Evolutionary conservation across 2,888 invertebrate species (phyloP).

Genomic region (Drosophila algonquin): DNA sequence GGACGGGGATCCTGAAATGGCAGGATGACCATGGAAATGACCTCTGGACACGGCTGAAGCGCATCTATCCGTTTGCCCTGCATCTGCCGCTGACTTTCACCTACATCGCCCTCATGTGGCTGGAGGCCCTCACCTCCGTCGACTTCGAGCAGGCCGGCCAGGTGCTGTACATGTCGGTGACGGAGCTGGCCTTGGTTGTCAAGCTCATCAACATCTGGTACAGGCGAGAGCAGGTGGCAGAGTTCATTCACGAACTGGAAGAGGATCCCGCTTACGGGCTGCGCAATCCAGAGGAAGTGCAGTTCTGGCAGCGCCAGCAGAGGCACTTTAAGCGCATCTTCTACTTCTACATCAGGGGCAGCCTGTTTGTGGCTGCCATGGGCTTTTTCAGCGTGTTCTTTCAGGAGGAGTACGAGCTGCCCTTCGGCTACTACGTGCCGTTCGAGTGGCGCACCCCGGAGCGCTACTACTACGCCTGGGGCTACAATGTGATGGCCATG

Average conservation of each 20-base stretch:
- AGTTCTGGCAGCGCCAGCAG: conserved; percentile 49
- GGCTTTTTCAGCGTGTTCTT: conserved; percentile 50
- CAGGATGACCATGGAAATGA: conserved; percentile 7
- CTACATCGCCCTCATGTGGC: conserved; percentile 60
- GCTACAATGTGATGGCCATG: conserved; percentile 68
- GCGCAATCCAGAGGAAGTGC: conserved; percentile 36
- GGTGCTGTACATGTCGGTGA: conserved; percentile 69
- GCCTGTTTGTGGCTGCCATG: conserved; percentile 29
- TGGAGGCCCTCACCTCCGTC: conserved; percentile 52
- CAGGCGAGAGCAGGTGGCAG: conserved; percentile 34
- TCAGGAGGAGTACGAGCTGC: conserved; percentile 61
- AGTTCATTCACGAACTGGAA: conserved; percentile 51
- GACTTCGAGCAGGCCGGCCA: conserved; percentile 58
- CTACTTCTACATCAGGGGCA: conserved; percentile 47
- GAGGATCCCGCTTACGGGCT: conserved; percentile 30
- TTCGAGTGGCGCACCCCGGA: conserved; percentile 70
- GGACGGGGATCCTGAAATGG: conserved; percentile 54
- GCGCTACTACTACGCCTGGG: conserved; percentile 66
- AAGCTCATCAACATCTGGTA: conserved; percentile 65
- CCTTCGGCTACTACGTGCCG: conserved; percentile 76
- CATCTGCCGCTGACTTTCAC: conserved; percentile 63
- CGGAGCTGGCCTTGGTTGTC: conserved; percentile 56
- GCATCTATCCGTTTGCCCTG: conserved; percentile 47
- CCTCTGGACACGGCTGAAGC: conserved; percentile 9
- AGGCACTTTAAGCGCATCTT: conserved; percentile 51